These are phyloP conservation scores for Eueremaeus valkanovi DNA, from an alignment of 2,888 invertebrate species.

Conservation along the genomic window DNA sequence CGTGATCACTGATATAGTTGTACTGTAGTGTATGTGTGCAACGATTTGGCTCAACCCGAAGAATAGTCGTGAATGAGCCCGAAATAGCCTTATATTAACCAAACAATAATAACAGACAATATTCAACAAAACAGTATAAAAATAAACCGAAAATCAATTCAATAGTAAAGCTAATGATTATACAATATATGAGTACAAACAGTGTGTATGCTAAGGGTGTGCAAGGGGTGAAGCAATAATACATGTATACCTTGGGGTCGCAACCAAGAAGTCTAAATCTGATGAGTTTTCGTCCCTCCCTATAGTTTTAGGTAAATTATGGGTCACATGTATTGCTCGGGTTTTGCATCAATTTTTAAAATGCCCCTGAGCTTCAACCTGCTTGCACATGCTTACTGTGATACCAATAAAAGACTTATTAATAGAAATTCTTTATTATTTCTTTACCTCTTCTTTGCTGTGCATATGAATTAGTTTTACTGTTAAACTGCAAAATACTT, in stretches of 20 bases:
- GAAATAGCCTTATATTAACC: constrained; percentile 1
- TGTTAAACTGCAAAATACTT: constrained; percentile 4
- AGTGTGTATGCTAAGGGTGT: too few relatives aligned
- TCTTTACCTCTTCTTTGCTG: background rate
- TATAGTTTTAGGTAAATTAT: too few relatives aligned
- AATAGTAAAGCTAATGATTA: background rate
- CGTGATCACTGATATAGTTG: background rate
- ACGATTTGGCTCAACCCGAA: background rate
- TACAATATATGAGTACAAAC: background rate
- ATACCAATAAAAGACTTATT: too few relatives aligned
- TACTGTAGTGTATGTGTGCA: background rate
- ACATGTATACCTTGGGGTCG: too few relatives aligned
- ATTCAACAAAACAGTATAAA: background rate
- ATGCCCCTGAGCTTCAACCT: too few relatives aligned
- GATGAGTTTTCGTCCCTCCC: too few relatives aligned
- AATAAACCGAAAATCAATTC: constrained; percentile 10
- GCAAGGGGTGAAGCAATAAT: too few relatives aligned
- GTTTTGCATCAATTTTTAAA: too few relatives aligned
- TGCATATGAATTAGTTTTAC: background rate
- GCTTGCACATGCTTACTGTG: too few relatives aligned
- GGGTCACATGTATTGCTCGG: too few relatives aligned
- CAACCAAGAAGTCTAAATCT: too few relatives aligned
- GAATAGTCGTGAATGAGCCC: background rate
- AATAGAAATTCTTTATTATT: background rate
- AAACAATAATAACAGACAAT: background rate